phyloP scores from a whole-genome alignment of 2,113 vertebrate species.

The rat (Rattus norvegicus) region DNA sequence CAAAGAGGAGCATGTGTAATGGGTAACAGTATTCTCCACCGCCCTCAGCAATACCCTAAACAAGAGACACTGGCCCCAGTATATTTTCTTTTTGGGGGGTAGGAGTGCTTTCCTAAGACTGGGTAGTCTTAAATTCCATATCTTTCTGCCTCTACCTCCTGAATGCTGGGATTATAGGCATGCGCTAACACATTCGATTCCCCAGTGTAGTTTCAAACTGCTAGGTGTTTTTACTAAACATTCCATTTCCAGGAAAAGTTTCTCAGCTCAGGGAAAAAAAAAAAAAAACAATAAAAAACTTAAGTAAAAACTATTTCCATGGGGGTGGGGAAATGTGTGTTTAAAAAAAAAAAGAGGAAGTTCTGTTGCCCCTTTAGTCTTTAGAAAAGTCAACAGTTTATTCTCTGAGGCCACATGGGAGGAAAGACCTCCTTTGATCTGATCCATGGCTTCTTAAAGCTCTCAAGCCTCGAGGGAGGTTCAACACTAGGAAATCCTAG shows the following conservation, averaged over 20 bases:
- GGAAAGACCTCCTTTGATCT: conserved; percentile 9
- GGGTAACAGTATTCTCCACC: background rate
- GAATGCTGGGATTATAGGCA: background rate
- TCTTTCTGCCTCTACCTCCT: background rate
- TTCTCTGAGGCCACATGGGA: conserved; percentile 29
- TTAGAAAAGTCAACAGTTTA: conserved; percentile 61
- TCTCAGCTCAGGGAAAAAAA: conserved; percentile 58
- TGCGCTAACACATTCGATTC: background rate
- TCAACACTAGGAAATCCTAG: background rate
- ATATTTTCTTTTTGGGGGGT: background rate
- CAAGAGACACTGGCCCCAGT: background rate
- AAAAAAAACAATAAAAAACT: background rate
- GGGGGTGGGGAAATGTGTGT: conserved; percentile 47
- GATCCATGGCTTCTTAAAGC: background rate
- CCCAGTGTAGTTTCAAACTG: background rate
- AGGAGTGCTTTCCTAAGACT: background rate
- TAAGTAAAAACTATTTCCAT: conserved; percentile 59
- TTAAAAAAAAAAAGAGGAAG: conserved; percentile 75
- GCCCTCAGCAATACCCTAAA: background rate
- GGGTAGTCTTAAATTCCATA: background rate
- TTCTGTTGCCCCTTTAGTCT: conserved; percentile 60
- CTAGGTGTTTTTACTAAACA: conserved; percentile 55
- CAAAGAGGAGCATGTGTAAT: background rate
- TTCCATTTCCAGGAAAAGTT: conserved; percentile 70
- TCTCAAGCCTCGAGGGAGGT: background rate